Evolutionary conservation across 2,113 vertebrate species (phyloP), one percentile per base, ranked within the genome.

Genomic region (Cepphus grylle): DNA sequence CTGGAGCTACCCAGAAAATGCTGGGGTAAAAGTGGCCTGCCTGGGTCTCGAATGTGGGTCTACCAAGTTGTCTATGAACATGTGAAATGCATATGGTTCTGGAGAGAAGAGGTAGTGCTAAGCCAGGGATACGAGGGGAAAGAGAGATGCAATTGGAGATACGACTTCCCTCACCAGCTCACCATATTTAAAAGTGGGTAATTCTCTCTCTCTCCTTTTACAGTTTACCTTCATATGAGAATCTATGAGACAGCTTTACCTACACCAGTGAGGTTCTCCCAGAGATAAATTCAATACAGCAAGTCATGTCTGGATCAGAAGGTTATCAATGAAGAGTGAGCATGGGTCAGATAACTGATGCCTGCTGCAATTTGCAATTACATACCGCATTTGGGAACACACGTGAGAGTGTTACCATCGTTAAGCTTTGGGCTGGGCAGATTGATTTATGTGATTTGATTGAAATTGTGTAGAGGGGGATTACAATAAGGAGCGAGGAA

Each of bases 341-440:
- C 69, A 40, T 3, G 90, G 97, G 91, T 95, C 97, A 95, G 85
- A 79, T 73, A 88, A 86, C 95, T 49, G 93, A 93, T 88, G 95
- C 88, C 73, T 66, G 87, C 93, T 97, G 95, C 97, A 97, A 95
- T 97, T 88, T 97, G 93, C 93, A 97, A 95, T 97, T 97, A 94
- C 78, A 73, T 63, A 55, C 45, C 14, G 29, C 5, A 4, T 97
- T 86, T 97, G 78, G 93, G 86, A 82, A 8, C 77, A 65, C 80
- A 81, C 16, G 16, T 15, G 59, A 63, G 89, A 94, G 84, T 9
- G 88, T 49, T 76, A 30, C 73, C 43, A 6, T 89, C 15, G 8
- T 86, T 56, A 6, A 65, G 81, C 72, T 89, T 95, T 96, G 97
- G 90, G 79, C 87, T 92, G 89, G 86, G 81, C 79, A 87, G 81